These are phyloP conservation scores for Alectura lathami DNA, from an alignment of 2,113 vertebrate species.

Conservation along the genomic window DNA sequence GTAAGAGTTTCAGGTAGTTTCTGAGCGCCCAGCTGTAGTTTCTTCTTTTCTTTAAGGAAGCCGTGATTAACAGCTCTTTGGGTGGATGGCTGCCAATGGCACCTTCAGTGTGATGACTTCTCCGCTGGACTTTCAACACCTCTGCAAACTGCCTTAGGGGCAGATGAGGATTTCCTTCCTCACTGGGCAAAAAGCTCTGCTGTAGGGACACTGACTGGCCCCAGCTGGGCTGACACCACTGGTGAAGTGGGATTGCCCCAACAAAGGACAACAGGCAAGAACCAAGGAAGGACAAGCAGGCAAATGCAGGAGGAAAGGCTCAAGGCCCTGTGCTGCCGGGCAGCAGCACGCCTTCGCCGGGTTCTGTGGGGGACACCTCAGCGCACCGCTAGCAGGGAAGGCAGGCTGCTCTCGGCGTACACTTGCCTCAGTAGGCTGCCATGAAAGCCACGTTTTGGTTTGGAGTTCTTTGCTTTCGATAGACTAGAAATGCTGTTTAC, in stretches of 20 bases:
- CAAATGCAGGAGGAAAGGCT: neutral
- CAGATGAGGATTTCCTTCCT: neutral
- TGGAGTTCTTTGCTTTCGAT: neutral
- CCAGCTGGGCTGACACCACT: neutral
- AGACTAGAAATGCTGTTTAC: neutral
- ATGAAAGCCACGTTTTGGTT: neutral
- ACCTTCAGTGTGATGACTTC: neutral
- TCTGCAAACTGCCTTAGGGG: neutral
- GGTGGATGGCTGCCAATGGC: neutral
- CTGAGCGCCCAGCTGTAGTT: neutral
- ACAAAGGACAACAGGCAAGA: neutral
- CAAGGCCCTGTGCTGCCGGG: neutral
- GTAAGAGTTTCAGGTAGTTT: neutral
- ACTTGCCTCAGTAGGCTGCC: neutral
- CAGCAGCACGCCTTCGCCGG: neutral
- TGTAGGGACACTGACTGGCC: neutral
- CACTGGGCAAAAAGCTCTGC: neutral
- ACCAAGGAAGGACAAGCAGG: neutral
- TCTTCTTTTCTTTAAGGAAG: neutral
- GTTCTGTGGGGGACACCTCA: accelerated
- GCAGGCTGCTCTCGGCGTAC: accelerated
- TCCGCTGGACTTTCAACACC: neutral
- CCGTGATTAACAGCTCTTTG: neutral
- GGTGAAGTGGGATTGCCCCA: neutral
- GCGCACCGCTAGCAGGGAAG: neutral